Percentiles rank a stretch among this genome's conserved stretches.
phyloP scores from a whole-genome alignment of 2,888 invertebrate species.

The Oegoconia quadripuncta region DNA sequence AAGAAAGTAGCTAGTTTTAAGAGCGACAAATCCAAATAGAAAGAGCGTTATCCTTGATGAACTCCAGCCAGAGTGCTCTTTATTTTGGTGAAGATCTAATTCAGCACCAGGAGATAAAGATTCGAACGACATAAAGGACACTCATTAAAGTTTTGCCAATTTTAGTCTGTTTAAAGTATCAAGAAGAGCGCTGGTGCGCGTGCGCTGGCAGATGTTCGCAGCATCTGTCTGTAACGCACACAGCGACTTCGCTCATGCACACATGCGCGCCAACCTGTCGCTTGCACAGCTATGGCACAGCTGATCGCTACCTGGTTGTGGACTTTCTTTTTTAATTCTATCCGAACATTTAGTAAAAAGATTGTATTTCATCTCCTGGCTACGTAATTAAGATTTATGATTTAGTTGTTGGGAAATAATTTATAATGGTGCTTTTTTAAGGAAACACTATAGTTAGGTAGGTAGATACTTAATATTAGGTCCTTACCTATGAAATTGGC shows the following conservation, averaged over 20 bases:
- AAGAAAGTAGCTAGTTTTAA: too few species aligned
- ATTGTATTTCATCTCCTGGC: neutral
- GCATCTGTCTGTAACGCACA: conserved; percentile 59
- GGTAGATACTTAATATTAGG: too few species aligned
- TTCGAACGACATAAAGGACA: too few species aligned
- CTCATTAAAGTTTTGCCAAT: neutral
- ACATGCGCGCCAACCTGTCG: conserved; percentile 48
- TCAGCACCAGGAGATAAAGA: too few species aligned
- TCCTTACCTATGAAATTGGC: too few species aligned
- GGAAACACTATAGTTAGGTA: too few species aligned
- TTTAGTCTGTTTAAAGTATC: conserved; percentile 6
- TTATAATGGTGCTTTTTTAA: too few species aligned
- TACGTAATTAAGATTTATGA: neutral
- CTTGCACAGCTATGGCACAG: conserved; percentile 40
- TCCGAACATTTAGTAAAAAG: conserved; percentile 1
- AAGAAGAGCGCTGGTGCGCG: conserved; percentile 32
- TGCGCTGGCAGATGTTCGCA: conserved; percentile 70
- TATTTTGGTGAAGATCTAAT: too few species aligned
- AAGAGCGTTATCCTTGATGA: too few species aligned
- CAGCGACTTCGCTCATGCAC: conserved; percentile 39
- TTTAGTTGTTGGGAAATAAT: too few species aligned
- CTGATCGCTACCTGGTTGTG: conserved; percentile 59
- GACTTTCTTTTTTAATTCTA: conserved; percentile 40
- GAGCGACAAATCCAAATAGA: too few species aligned
- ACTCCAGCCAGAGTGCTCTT: too few species aligned